These are phyloP conservation scores for fruit fly (Drosophila melanogaster) DNA, from an alignment of 1,140 invertebrate species.

Conservation along the genomic window DNA sequence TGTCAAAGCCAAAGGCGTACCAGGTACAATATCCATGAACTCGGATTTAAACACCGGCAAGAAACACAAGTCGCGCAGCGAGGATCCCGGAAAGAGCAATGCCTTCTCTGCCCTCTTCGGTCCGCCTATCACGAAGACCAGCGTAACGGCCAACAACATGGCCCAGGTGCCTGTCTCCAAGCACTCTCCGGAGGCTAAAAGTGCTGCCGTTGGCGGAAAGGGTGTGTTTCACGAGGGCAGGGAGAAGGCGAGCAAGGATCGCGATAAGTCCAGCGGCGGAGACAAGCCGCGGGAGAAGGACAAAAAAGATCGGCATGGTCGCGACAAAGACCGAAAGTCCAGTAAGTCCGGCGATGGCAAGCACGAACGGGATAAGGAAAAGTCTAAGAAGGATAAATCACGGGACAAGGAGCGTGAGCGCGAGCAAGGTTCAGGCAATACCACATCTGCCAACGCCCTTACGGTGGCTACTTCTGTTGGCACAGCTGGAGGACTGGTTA, in stretches of 20 bases:
- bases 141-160: conserved; percentile 33
- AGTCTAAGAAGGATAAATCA: conserved; percentile 88
- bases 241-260: conserved; percentile 74
- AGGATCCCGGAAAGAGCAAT: conserved; percentile 86
- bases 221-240: conserved; percentile 46
- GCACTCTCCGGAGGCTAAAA: conserved; percentile 85
- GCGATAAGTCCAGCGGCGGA: conserved; percentile 68
- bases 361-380: conserved; percentile 88
- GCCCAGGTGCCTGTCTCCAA: conserved; percentile 57
- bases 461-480: not conserved
- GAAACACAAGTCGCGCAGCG: conserved; percentile 88
- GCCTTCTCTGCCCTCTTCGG: conserved; percentile 93
- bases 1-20: conserved; percentile 89
- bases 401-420: conserved; percentile 88
- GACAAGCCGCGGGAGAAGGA: conserved; percentile 85
- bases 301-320: conserved; percentile 88
- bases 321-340: conserved; percentile 85
- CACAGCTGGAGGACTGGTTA: conserved; percentile 72
- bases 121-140: conserved; percentile 89
- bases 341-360: conserved; percentile 84
- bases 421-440: conserved; percentile 85
- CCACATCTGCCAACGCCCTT: conserved; percentile 5
- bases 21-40: conserved; percentile 23
- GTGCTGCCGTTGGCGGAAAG: conserved; percentile 30
- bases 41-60: conserved; percentile 85